Evolutionary conservation across 1,140 invertebrate genomes (phyloP).

Genomic region (Leptopilina clavipes): DNA sequence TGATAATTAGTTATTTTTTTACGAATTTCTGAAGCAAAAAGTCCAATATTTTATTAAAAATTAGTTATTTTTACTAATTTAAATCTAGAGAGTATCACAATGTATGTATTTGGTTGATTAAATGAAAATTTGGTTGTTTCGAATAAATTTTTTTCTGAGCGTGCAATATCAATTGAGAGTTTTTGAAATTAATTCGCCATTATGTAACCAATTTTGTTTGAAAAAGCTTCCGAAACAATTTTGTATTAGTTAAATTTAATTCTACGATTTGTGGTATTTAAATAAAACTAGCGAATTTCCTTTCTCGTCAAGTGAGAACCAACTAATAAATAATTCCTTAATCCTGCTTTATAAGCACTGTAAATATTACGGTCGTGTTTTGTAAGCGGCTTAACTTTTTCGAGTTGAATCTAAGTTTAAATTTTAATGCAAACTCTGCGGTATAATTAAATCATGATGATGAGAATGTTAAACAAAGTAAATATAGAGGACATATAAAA

Average conservation of each 20-base stretch:
- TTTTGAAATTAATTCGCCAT: too few species aligned
- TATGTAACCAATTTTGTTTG: too few species aligned
- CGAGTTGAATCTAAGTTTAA: slow-evolving; percentile 6
- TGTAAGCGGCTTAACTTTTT: slow-evolving; percentile 27
- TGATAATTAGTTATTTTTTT: too few species aligned
- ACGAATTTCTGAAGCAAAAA: too few species aligned
- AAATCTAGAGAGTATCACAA: too few species aligned
- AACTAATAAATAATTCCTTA: slow-evolving; percentile 28
- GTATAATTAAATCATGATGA: slow-evolving; percentile 22
- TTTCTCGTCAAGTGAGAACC: not conserved
- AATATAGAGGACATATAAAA: not conserved
- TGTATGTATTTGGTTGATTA: too few species aligned
- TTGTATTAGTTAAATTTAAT: not conserved
- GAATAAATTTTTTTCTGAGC: too few species aligned
- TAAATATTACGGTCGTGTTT: slow-evolving; percentile 22
- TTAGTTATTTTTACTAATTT: too few species aligned
- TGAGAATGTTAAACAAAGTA: not conserved
- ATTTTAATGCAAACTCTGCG: not conserved
- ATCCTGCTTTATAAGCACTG: slow-evolving; percentile 19
- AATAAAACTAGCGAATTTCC: not conserved
- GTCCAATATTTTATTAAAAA: too few species aligned
- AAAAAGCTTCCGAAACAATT: too few species aligned
- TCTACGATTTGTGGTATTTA: not conserved
- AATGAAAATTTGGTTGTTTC: too few species aligned
- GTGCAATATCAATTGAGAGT: too few species aligned